phyloP scores from a whole-genome alignment of 2,888 invertebrate genomes.

The Eilema sororculum region DNA sequence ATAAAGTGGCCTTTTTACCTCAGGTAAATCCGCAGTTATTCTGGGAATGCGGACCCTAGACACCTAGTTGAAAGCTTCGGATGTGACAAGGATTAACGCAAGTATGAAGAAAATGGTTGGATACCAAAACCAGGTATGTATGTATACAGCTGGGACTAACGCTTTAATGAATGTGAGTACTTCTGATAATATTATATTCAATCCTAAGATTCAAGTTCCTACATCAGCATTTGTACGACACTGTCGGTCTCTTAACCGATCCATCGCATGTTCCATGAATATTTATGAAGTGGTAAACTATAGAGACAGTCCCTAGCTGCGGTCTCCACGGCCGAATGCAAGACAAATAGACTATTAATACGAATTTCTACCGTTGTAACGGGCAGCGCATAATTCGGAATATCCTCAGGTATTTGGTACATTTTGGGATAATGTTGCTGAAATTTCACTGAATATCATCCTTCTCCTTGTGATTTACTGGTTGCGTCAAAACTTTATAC shows the following conservation, averaged over 20 bases:
- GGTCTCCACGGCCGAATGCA: constrained; percentile 23
- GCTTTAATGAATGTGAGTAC: too few relatives aligned
- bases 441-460: too few relatives aligned
- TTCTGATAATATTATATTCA: constrained; percentile 7
- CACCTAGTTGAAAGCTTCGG: too few relatives aligned
- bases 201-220: constrained; percentile 19
- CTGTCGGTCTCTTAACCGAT: constrained; percentile 20
- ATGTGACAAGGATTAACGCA: too few relatives aligned
- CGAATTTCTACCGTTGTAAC: constrained; percentile 19
- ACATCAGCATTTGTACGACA: constrained; percentile 39
- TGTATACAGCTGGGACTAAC: too few relatives aligned
- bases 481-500: too few relatives aligned
- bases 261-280: constrained; percentile 45
- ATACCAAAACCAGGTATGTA: too few relatives aligned
- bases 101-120: too few relatives aligned
- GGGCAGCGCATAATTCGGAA: neutral
- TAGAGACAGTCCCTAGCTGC: constrained; percentile 19
- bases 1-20: too few relatives aligned
- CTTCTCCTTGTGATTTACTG: too few relatives aligned
- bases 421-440: neutral
- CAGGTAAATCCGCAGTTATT: too few relatives aligned
- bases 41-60: too few relatives aligned
- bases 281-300: constrained; percentile 41
- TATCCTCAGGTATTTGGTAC: neutral
- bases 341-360: constrained; percentile 48